Conservation (phyloP, 2,113 vertebrate genomes). For the Gasterosteus aculeatus region DNA sequence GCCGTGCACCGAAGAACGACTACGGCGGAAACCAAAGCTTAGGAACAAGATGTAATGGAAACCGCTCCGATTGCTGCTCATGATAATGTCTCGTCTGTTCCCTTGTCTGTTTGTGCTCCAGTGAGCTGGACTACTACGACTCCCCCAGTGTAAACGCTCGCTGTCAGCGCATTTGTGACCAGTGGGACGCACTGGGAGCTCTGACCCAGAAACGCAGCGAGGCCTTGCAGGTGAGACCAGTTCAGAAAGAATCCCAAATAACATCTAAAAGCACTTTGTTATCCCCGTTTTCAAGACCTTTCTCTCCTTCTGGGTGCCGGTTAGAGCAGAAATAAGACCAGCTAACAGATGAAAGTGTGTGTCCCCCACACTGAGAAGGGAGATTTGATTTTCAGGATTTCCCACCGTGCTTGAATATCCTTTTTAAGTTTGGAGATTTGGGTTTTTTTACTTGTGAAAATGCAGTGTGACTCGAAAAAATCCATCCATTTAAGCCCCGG, state of each 20-base stretch:
- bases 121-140: constrained; percentile 98
- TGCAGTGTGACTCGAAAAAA: not conserved
- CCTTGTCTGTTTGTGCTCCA: constrained; percentile 62
- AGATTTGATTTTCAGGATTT: constrained; percentile 11
- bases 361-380: not conserved
- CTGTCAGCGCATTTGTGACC: constrained; percentile 98
- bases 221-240: constrained; percentile 89
- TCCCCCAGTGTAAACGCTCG: constrained; percentile 96
- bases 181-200: constrained; percentile 94
- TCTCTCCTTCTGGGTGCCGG: not conserved
- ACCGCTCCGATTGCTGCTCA: not conserved
- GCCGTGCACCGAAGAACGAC: constrained; percentile 10
- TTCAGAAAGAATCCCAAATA: not conserved
- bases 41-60: not conserved
- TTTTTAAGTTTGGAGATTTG: constrained; percentile 15
- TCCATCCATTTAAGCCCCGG: not conserved
- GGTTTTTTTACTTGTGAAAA: constrained; percentile 13
- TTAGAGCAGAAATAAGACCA: constrained; percentile 19
- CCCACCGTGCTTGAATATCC: not conserved
- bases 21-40: not conserved
- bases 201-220: constrained; percentile 96
- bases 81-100: not conserved
- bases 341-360: constrained; percentile 31
- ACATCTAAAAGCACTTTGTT: constrained; percentile 1
- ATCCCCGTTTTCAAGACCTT: constrained; percentile 3